Evolutionary conservation across 2,797 vertebrate genomes (phyloP), one percentile per base, ranked within the genome.

Genomic region (Sebastes matsubarae): DNA sequence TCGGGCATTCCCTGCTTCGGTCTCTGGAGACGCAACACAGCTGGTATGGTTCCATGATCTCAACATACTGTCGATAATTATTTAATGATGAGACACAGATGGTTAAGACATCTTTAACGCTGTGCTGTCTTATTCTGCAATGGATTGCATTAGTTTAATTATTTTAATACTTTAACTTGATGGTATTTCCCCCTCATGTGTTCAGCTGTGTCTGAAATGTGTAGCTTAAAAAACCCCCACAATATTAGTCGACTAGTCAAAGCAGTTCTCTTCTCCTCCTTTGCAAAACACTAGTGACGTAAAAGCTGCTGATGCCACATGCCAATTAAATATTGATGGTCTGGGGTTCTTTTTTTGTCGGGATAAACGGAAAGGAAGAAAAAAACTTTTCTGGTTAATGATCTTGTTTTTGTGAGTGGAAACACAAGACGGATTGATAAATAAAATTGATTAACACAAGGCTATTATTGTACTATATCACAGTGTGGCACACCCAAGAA

Each of bases 261-360:
- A 72, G 24, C 54, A 25, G 67, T 82, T 82, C 70, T 72, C 38
- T 69, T 69, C 55, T 75, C 59, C 55, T 58, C 18, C 25, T 80
- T 42, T 63, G 20, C n/a, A 72, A 82, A 78, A 78, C 38, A 78
- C 71, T 20, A 69, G 32, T 34, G 57, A 68, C 74, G 77, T 38
- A 67, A 85, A 87, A 72, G 54, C 72, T 82, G 78, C 63, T 61
- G 73, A 71, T 74, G 57, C 72, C 24, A 60, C 22, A 29, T 74
- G 54, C 63, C 55, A 52, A 76, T 85, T 77, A 87, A 90, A 83
- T 86, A 86, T 90, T 72, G 63, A 92, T 75, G 65, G 22, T 42
- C 22, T 74, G 16, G 27, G 10, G 34, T 70, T 75, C 32, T 22
- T 66, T 60, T 10, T 12, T 29, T 0, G 6, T 50, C 2, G 3